A percentile compares a stretch with the other conserved stretches of the same genome.
phyloP scores from a whole-genome alignment of 2,888 invertebrate species.

The Epistrophe grossulariae region DNA sequence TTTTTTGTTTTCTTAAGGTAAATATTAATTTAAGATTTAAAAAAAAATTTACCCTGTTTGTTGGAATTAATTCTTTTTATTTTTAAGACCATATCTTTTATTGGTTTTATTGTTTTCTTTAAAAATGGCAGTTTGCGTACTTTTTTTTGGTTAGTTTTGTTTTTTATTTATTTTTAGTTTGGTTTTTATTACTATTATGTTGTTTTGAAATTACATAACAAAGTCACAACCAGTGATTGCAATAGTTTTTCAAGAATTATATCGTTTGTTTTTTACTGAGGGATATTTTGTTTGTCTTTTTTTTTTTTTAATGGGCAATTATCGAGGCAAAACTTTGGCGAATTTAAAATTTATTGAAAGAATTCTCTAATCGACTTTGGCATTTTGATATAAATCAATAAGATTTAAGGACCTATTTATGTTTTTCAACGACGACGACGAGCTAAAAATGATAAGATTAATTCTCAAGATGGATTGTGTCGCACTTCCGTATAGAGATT shows the following conservation, averaged over 20 bases:
- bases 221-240: conserved; percentile 62
- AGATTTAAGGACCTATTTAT: background rate
- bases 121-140: conserved; percentile 68
- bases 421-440: background rate
- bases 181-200: conserved; percentile 7
- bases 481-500: background rate
- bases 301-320: conserved; percentile 6
- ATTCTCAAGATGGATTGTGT: background rate
- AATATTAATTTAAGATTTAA: conserved; percentile 34
- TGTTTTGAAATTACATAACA: conserved; percentile 27
- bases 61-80: conserved; percentile 14
- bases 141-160: conserved; percentile 59
- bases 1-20: conserved; percentile 29
- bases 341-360: conserved; percentile 10
- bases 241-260: conserved; percentile 27
- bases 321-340: conserved; percentile 18
- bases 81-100: conserved; percentile 31
- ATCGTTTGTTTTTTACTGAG: background rate
- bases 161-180: background rate
- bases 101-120: conserved; percentile 28
- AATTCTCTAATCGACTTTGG: background rate
- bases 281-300: too few relatives aligned
- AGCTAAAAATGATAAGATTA: conserved; percentile 11
- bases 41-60: conserved; percentile 64
- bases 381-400: background rate